These are phyloP conservation scores for Synergus japonicus DNA, from an alignment of 2,888 invertebrate species.

Conservation along the genomic window DNA sequence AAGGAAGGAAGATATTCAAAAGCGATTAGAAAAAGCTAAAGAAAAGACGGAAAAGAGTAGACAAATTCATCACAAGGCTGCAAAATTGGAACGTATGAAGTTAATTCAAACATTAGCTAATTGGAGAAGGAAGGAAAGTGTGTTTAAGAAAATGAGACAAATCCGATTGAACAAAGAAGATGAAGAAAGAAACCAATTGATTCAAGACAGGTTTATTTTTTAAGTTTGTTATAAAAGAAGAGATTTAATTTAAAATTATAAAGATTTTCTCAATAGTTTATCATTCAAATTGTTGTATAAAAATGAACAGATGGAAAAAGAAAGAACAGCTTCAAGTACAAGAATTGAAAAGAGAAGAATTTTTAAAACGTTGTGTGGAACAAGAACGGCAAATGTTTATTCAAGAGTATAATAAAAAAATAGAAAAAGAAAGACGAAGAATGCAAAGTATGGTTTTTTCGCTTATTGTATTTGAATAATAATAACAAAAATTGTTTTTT, in stretches of 20 bases:
- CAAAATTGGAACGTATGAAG: slow-evolving; percentile 54
- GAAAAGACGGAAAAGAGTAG: slow-evolving; percentile 50
- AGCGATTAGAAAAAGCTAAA: slow-evolving; percentile 48
- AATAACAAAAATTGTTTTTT: not conserved
- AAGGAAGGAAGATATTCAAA: slow-evolving; percentile 41
- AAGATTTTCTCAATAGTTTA: not conserved
- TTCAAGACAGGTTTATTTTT: slow-evolving; percentile 61
- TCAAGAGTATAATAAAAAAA: slow-evolving; percentile 63
- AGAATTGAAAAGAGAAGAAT: slow-evolving; percentile 61
- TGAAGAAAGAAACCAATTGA: slow-evolving; percentile 54
- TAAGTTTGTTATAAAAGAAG: not conserved
- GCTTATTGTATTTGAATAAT: not conserved
- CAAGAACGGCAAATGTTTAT: slow-evolving; percentile 61
- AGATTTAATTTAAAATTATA: not conserved
- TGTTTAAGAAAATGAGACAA: slow-evolving; percentile 55
- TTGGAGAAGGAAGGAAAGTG: slow-evolving; percentile 61
- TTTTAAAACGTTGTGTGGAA: slow-evolving; percentile 55
- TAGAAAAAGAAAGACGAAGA: slow-evolving; percentile 58
- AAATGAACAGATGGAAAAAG: slow-evolving; percentile 63
- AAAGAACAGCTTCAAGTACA: slow-evolving; percentile 61
- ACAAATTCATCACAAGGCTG: slow-evolving; percentile 50
- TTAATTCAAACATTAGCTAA: slow-evolving; percentile 57
- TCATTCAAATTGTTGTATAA: not conserved
- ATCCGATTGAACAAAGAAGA: slow-evolving; percentile 49
- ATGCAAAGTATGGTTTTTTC: slow-evolving; percentile 59